phyloP scores from a whole-genome alignment of 1,140 invertebrate genomes.

The Sarcophaga peregrina region DNA sequence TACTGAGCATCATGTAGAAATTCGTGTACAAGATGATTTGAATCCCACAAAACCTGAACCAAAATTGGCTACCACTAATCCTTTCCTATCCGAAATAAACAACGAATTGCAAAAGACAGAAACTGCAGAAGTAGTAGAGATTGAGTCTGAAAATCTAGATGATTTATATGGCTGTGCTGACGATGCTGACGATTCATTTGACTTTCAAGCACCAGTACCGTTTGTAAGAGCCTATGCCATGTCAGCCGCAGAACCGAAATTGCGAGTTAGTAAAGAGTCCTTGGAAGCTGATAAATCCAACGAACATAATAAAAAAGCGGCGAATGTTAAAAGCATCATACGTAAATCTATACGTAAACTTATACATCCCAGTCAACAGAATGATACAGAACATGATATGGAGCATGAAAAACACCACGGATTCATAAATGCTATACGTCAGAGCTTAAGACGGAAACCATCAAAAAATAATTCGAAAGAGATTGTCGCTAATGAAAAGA shows the following conservation, averaged over 20 bases:
- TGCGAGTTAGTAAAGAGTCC: constrained; percentile 57
- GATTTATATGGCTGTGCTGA: constrained; percentile 58
- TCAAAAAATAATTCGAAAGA: background rate
- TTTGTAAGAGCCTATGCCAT: constrained; percentile 61
- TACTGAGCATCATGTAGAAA: background rate
- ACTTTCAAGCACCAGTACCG: constrained; percentile 58
- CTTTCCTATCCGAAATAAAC: background rate
- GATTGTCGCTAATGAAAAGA: background rate
- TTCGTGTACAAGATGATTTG: background rate
- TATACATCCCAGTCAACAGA: constrained; percentile 48
- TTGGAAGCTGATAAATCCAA: constrained; percentile 47
- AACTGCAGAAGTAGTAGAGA: constrained; percentile 14
- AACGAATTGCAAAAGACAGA: constrained; percentile 18
- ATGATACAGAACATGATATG: constrained; percentile 30
- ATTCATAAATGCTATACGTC: constrained; percentile 51
- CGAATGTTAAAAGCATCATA: constrained; percentile 54
- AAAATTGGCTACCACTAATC: constrained; percentile 15
- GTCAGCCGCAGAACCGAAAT: constrained; percentile 30
- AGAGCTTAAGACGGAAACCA: constrained; percentile 58
- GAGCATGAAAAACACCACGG: constrained; percentile 21
- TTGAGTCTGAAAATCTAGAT: constrained; percentile 46
- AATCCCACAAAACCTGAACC: background rate
- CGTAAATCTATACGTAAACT: constrained; percentile 61
- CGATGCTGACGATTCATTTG: constrained; percentile 45
- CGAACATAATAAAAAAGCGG: constrained; percentile 45